Conservation (phyloP, 2,113 vertebrate genomes). For the Calypte anna region DNA sequence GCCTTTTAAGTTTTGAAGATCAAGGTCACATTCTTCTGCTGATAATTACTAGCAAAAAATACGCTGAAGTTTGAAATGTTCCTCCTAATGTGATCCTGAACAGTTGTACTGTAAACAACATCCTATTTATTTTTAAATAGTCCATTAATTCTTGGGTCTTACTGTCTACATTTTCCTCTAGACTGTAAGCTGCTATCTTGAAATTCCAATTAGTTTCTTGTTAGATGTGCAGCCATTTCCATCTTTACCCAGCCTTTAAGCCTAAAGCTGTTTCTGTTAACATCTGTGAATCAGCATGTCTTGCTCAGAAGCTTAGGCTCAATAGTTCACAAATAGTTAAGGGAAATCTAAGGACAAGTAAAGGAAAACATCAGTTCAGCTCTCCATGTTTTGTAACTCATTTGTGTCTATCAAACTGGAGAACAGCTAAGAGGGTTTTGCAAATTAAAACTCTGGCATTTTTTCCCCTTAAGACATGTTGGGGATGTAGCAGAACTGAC, state of each 20-base stretch:
- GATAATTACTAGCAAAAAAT: background rate
- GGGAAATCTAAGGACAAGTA: background rate
- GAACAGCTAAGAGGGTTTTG: background rate
- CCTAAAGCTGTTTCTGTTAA: background rate
- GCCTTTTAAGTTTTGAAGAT: background rate
- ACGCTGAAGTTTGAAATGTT: background rate
- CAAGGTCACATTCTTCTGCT: background rate
- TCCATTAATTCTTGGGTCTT: background rate
- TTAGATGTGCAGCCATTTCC: background rate
- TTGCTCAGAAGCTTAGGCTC: background rate
- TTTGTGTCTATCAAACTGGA: background rate
- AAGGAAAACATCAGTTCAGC: background rate
- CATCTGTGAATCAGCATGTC: background rate
- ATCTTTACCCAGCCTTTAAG: background rate
- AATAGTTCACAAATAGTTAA: background rate
- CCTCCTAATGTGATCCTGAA: background rate
- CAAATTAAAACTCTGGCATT: background rate
- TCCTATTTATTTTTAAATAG: constrained; percentile 5
- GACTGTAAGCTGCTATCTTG: background rate
- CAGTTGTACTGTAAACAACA: background rate
- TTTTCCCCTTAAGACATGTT: background rate
- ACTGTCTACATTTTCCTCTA: background rate
- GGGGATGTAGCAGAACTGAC: background rate
- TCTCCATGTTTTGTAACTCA: background rate
- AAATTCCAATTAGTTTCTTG: background rate